Percentiles rank a stretch among this genome's conserved stretches.
phyloP scores from a whole-genome alignment of 2,888 invertebrate species.

The Anodontia alba region DNA sequence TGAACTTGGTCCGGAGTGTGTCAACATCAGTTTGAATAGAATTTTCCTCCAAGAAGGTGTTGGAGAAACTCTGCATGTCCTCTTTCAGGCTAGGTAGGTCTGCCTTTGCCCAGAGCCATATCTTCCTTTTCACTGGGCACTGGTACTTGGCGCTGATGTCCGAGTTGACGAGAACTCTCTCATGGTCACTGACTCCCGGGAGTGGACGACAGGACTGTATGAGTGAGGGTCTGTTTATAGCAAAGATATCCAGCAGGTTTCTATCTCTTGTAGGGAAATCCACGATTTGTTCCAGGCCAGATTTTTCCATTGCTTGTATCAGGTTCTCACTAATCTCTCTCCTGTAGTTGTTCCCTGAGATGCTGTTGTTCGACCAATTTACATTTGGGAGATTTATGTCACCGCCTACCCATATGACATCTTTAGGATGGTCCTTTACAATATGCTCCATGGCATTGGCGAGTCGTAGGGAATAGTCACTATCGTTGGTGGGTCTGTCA shows the following conservation, averaged over 20 bases:
- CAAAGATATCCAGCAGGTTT: neutral
- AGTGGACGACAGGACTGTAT: neutral
- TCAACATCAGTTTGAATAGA: neutral
- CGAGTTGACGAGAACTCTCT: neutral
- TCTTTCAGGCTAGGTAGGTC: too few species aligned
- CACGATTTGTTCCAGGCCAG: neutral
- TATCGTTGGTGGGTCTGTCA: too few species aligned
- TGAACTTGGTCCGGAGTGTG: neutral
- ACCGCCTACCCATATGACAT: neutral
- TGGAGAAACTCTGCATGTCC: slow-evolving; percentile 8
- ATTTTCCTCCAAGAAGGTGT: neutral
- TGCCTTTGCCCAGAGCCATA: too few species aligned
- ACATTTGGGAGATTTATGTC: too few species aligned
- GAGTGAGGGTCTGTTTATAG: neutral
- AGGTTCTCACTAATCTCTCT: too few species aligned
- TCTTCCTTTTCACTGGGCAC: too few species aligned
- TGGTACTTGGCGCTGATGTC: neutral
- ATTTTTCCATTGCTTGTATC: neutral
- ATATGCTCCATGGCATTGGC: neutral
- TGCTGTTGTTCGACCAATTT: too few species aligned
- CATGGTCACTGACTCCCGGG: neutral
- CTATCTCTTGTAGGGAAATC: neutral
- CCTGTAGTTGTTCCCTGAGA: too few species aligned
- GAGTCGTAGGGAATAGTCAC: neutral
- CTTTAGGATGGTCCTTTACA: neutral